phyloP scores from a whole-genome alignment of 2,797 vertebrate genomes.

The Sciurus carolinensis region DNA sequence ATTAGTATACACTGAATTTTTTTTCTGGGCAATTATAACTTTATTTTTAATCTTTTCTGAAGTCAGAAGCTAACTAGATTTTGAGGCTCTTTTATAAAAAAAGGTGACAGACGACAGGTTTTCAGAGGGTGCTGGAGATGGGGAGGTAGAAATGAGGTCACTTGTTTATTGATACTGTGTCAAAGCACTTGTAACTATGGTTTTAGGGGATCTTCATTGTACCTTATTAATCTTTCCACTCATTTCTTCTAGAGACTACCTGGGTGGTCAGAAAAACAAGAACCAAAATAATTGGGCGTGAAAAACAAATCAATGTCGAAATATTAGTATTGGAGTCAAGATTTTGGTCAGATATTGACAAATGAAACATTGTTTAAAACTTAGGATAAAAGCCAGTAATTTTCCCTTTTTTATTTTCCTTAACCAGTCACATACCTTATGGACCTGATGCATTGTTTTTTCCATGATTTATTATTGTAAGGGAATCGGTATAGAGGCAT shows the following conservation, averaged over 20 bases:
- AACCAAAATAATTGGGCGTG: background rate
- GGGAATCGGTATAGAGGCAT: background rate
- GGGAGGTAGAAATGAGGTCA: background rate
- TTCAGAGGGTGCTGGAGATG: background rate
- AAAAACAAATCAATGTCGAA: conserved; percentile 13
- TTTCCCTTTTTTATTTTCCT: background rate
- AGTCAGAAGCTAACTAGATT: background rate
- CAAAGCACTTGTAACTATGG: background rate
- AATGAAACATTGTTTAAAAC: background rate
- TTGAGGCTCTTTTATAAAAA: background rate
- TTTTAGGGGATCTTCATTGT: background rate
- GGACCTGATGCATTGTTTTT: background rate
- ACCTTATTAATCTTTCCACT: background rate
- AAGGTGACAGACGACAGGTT: background rate
- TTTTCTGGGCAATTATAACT: background rate
- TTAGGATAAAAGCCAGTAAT: background rate
- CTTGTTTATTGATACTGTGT: background rate
- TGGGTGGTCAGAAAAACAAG: conserved; percentile 38
- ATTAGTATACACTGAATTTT: background rate
- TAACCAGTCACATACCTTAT: background rate
- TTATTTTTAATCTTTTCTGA: conserved; percentile 36
- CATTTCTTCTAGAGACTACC: background rate
- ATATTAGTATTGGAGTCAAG: background rate
- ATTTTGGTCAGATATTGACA: background rate
- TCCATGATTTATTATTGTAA: background rate